Percentiles rank a stretch among this genome's conserved stretches.
Evolutionary conservation across 2,888 invertebrate species (phyloP).

Genomic region (Dusona sp.): DNA sequence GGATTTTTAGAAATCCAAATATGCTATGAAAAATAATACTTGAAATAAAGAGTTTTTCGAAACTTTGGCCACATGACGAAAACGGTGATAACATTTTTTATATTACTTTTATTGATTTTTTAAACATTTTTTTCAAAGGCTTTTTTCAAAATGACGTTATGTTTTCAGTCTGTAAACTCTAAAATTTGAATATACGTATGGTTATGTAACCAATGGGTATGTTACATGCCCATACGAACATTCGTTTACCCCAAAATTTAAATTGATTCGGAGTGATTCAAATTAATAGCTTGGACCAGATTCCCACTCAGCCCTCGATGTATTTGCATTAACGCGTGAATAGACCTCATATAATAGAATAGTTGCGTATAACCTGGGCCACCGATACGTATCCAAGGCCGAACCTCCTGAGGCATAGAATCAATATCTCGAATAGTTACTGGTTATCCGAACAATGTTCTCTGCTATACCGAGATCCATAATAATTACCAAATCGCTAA

Average conservation of each 20-base stretch:
- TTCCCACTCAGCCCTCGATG: background rate
- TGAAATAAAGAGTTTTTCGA: too few relatives aligned
- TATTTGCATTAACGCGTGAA: constrained; percentile 16
- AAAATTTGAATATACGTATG: background rate
- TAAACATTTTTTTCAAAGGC: background rate
- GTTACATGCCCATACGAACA: background rate
- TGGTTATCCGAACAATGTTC: constrained; percentile 36
- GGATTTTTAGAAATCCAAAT: too few relatives aligned
- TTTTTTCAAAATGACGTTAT: background rate
- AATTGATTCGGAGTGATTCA: background rate
- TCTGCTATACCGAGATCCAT: constrained; percentile 5
- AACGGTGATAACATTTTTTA: background rate
- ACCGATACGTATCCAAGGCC: constrained; percentile 4
- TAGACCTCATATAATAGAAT: constrained; percentile 25
- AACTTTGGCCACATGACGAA: too few relatives aligned
- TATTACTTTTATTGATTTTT: background rate
- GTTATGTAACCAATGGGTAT: too few relatives aligned
- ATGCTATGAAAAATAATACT: too few relatives aligned
- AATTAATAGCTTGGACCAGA: background rate
- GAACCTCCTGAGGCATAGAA: constrained; percentile 23
- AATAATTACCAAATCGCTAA: background rate
- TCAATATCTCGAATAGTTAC: constrained; percentile 32
- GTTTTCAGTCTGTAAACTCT: background rate
- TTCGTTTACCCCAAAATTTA: background rate
- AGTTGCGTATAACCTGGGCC: constrained; percentile 2